Base-by-base conservation (phyloP, 2,888 invertebrate genomes). In the Octonoba sinensis region DNA sequence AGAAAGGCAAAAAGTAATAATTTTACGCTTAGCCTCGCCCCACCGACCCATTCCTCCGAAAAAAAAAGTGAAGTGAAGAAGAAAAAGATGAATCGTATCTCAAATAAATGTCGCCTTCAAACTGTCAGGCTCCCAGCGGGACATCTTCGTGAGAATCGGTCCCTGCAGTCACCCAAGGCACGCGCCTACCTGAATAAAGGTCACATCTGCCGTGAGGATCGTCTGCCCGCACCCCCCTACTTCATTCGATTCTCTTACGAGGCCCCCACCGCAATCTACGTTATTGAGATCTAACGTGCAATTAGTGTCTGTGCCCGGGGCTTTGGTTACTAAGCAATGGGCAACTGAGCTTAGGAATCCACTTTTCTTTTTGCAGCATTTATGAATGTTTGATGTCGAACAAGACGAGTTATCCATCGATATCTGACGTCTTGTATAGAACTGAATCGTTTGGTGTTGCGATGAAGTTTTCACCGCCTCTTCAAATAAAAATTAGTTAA, bases 271-370 rank as follows among this genome's bases (percentile, higher is more conserved):
- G n/a, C 51, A 22, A 18, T 24, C 46, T 27, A 27, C 27, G 12
- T 59, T 64, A 74, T 65, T 74, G 65, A 54, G 77, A 70, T 65
- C 67, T 69, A 81, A 73, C 79, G 73, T 81, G 57, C 69, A 81
- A 81, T 81, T 81, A 81, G 73, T 59, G 62, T 54, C n/a, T 16
- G 27, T 44, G 65, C 73, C 62, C 60, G 16, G 20, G 73, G 60
- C 56, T 56, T 27, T 16, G 59, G 22, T 20, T 24, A 24, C 22
- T 16, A 59, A 59, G 59, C 59, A 59, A 24, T 59, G 59, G 27
- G 59, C 24, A 59, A 20, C 22, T 16, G 18, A 6, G 27, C 59
- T 11, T 24, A 20, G 59, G 59, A 22, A 59, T 59, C 54, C 60
- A 22, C 60, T 22, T 51, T 36, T 36, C 36, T 36, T 36, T 47